A percentile compares a stretch with the other conserved stretches of the same genome.
phyloP scores from a whole-genome alignment of 2,797 vertebrate species.

The Acipenser transmontanus region DNA sequence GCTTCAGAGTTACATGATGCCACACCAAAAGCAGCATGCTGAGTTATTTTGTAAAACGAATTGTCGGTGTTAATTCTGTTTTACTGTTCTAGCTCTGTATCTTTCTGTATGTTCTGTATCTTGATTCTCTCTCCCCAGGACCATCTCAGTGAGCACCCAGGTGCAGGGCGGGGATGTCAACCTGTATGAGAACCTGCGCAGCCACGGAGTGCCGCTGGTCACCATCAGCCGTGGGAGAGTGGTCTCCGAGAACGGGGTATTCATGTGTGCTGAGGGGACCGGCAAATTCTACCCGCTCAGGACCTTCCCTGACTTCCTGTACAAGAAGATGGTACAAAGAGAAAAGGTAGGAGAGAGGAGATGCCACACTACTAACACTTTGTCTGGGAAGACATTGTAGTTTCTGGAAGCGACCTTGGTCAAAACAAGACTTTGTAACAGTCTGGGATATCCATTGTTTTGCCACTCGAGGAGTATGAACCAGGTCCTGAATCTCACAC shows the following conservation, averaged over 20 bases:
- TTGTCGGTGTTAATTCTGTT: too few species aligned
- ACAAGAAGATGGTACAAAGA: conserved; percentile 97
- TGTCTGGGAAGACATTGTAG: not conserved
- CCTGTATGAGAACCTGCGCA: conserved; percentile 88
- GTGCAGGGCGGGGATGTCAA: conserved; percentile 89
- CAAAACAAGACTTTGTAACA: too few species aligned
- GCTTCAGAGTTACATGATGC: too few species aligned
- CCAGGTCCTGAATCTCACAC: too few species aligned
- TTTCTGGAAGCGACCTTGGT: too few species aligned
- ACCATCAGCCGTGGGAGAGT: conserved; percentile 89
- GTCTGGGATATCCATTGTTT: too few species aligned
- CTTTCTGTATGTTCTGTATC: not conserved
- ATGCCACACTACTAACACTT: too few species aligned
- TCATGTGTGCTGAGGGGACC: conserved; percentile 90
- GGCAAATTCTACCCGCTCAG: conserved; percentile 89
- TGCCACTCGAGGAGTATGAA: too few species aligned
- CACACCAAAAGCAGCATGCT: too few species aligned
- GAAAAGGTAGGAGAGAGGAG: conserved; percentile 71
- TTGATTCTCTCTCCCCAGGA: conserved; percentile 51
- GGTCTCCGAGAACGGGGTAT: conserved; percentile 89
- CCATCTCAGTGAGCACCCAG: conserved; percentile 83
- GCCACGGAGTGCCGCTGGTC: conserved; percentile 85
- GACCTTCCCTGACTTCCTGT: conserved; percentile 88
- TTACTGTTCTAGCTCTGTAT: too few species aligned
- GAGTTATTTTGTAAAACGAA: too few species aligned